These are phyloP conservation scores for Apodemus agrarius DNA, from an alignment of 2,797 vertebrate species.

Conservation along the genomic window DNA sequence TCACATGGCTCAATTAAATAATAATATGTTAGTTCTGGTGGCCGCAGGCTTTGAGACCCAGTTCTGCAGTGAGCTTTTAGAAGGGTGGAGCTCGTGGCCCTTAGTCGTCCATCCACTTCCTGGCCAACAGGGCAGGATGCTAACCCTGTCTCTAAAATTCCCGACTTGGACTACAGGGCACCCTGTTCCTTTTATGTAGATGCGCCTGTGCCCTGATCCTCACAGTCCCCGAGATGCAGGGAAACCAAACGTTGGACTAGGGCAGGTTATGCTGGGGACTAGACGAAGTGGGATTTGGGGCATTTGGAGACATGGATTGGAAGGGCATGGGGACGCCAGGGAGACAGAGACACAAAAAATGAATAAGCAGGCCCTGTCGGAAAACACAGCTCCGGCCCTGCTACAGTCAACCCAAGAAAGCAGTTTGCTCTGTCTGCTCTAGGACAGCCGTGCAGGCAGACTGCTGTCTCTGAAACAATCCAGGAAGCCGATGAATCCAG, in stretches of 20 bases:
- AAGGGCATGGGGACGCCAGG: not conserved
- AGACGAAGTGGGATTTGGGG: not conserved
- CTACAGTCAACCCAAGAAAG: not conserved
- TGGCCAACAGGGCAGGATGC: not conserved
- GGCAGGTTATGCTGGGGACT: not conserved
- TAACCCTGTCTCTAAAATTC: not conserved
- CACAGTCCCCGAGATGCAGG: accelerated
- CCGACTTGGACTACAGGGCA: not conserved
- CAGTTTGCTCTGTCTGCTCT: not conserved
- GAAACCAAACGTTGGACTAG: not conserved
- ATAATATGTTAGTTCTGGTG: not conserved
- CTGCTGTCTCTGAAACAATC: not conserved
- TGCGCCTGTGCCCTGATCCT: too few species aligned
- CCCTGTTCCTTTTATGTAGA: too few species aligned
- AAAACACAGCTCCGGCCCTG: not conserved
- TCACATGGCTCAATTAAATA: not conserved
- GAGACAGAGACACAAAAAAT: not conserved
- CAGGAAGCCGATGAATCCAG: not conserved
- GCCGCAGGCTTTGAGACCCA: not conserved
- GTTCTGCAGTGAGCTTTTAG: not conserved
- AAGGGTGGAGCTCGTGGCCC: not conserved
- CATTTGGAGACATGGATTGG: not conserved
- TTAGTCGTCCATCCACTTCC: not conserved
- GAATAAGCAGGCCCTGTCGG: not conserved
- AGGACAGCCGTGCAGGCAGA: not conserved